phyloP scores from a whole-genome alignment of 2,888 invertebrate genomes.

The Smittia sp. region DNA sequence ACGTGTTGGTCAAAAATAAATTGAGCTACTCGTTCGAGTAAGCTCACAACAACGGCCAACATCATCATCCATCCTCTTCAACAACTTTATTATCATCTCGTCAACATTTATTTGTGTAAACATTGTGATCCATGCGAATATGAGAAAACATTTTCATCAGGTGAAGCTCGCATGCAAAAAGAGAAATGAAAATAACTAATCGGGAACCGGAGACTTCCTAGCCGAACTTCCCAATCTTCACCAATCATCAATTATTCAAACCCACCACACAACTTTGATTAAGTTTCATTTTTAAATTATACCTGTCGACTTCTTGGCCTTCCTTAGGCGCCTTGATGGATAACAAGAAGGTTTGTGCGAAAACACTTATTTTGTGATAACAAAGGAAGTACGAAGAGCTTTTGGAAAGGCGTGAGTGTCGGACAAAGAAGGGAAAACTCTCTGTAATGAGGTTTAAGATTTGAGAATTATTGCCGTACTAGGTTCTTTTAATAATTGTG shows the following conservation, averaged over 20 bases:
- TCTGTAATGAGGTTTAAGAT: neutral
- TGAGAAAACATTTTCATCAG: conserved; percentile 7
- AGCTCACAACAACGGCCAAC: conserved; percentile 41
- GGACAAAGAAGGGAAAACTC: neutral
- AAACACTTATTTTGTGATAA: conserved; percentile 16
- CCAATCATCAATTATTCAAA: conserved; percentile 4
- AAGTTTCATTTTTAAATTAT: conserved; percentile 8
- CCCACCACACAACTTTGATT: conserved; percentile 17
- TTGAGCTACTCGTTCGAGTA: conserved; percentile 71
- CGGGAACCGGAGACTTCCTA: neutral
- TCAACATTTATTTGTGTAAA: neutral
- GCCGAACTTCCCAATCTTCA: conserved; percentile 4
- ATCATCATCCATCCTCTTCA: conserved; percentile 12
- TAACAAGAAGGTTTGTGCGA: neutral
- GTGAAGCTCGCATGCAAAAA: neutral
- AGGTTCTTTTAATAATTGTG: conserved; percentile 5
- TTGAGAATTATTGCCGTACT: conserved; percentile 18
- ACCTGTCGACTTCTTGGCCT: neutral
- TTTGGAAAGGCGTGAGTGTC: neutral
- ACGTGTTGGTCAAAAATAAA: conserved; percentile 87
- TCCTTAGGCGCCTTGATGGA: no score
- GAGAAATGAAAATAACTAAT: neutral
- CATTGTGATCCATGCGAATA: neutral
- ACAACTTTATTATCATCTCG: neutral
- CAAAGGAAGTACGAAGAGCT: neutral